Evolutionary conservation across 1,140 invertebrate species (phyloP).

Genomic region (Dreissena rostriformis): DNA sequence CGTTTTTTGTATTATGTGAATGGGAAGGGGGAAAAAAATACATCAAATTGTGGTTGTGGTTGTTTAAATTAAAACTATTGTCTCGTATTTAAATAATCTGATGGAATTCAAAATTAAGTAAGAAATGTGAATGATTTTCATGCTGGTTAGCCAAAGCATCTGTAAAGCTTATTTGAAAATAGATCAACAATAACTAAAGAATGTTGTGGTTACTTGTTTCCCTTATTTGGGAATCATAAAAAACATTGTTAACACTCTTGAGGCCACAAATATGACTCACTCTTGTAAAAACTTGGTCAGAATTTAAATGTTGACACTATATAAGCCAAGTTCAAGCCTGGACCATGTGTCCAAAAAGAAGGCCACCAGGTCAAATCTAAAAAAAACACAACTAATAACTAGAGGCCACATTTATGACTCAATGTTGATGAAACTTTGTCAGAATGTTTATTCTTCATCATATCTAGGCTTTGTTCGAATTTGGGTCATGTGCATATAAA

Average conservation of each 20-base stretch:
- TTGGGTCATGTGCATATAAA: background rate
- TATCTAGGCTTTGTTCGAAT: background rate
- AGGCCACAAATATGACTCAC: background rate
- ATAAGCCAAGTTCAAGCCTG: background rate
- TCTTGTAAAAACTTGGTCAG: slow-evolving; percentile 1
- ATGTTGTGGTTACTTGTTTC: background rate
- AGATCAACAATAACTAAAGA: background rate
- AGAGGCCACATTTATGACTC: background rate
- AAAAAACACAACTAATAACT: background rate
- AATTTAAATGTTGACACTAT: background rate
- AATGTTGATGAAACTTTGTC: background rate
- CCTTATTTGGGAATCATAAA: background rate
- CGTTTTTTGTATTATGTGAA: background rate
- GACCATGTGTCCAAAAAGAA: background rate
- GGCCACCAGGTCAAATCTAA: background rate
- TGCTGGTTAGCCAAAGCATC: background rate
- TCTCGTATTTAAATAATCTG: background rate
- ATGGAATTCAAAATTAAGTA: background rate
- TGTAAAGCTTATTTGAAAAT: background rate
- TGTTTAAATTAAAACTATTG: background rate
- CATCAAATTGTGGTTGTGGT: background rate
- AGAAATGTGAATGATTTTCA: background rate
- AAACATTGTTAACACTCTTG: background rate
- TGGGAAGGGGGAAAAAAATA: background rate
- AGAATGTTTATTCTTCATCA: background rate